Percentiles rank a stretch among this genome's conserved stretches.
Conservation (phyloP, 2,888 invertebrate species). For the Stenurella melanura region DNA sequence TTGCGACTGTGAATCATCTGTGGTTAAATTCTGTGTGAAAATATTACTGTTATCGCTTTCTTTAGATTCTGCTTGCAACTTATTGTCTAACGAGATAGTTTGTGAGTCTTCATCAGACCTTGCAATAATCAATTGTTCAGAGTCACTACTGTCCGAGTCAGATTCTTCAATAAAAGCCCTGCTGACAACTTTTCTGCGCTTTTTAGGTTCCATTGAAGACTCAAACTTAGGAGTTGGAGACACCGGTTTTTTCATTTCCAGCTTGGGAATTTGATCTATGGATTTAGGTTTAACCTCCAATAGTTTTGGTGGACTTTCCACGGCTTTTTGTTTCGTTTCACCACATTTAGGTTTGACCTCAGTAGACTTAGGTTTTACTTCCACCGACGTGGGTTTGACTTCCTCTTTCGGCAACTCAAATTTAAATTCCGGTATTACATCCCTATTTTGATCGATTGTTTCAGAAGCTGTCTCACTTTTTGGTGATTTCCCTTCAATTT, state of each 20-base stretch:
- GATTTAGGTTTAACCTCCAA: slow-evolving; percentile 31
- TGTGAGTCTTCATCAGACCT: slow-evolving; percentile 70
- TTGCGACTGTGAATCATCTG: slow-evolving; percentile 65
- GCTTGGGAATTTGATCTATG: slow-evolving; percentile 1
- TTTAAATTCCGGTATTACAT: slow-evolving; percentile 42
- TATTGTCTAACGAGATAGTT: slow-evolving; percentile 59
- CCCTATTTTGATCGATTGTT: slow-evolving; percentile 40
- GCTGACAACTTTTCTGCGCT: slow-evolving; percentile 68
- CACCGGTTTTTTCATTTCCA: slow-evolving; percentile 58
- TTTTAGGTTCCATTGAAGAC: slow-evolving; percentile 60
- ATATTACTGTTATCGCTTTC: slow-evolving; percentile 64
- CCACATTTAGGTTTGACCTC: slow-evolving; percentile 37
- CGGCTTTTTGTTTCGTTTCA: slow-evolving; percentile 24
- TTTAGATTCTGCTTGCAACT: slow-evolving; percentile 62
- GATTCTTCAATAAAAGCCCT: slow-evolving; percentile 76
- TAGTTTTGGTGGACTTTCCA: slow-evolving; percentile 23
- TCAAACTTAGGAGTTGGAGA: slow-evolving; percentile 46
- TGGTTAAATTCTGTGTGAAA: slow-evolving; percentile 57
- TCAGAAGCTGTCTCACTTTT: slow-evolving; percentile 63
- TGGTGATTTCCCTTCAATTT: slow-evolving; percentile 58
- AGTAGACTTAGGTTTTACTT: slow-evolving; percentile 39
- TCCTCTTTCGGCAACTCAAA: slow-evolving; percentile 45
- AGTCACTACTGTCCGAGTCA: slow-evolving; percentile 80
- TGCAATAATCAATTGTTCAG: slow-evolving; percentile 79
- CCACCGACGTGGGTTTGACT: slow-evolving; percentile 41